Evolutionary conservation across 2,113 vertebrate species (phyloP), one percentile per base, ranked within the genome.

Genomic region (Cheirogaleus medius): DNA sequence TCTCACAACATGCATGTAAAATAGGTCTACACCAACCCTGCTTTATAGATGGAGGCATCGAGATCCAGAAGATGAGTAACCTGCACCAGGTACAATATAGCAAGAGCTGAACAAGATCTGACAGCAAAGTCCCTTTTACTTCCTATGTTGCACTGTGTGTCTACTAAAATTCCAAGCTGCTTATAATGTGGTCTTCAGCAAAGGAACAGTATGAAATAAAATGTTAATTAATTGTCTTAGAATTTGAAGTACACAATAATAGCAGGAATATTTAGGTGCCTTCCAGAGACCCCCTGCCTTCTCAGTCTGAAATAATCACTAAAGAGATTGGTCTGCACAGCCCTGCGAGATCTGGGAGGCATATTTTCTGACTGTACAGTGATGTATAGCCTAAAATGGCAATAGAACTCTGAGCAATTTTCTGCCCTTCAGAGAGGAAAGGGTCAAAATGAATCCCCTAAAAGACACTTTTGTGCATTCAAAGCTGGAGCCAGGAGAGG

Each of bases 91-190:
- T 68, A 27, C 29, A 74, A 44, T 47, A 32, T 21, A 27, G 17
- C n/a, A 80, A 66, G 58, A 83, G 39, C 66, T 69, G 34, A 68
- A 47, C 71, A 47, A 29, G 47, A 39, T 82, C 71, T 91, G 66
- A 77, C 1, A 5, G 42, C 4, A 60, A 78, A 74, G 56, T 15
- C 39, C 25, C 23, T 63, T 54, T 81, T 42, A n/a, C 37, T 52
- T 91, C 49, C 73, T 56, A 14, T 34, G 34, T 23, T 68, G 63
- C 44, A 27, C 54, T 8, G 44, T 21, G 12, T 95, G 18, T 23
- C 71, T 68, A 77, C 21, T 47, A 42, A 97, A 91, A 81, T 88
- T 82, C 64, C 66, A 88, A 81, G 82, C 49, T 77, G 78, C 25
- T 42, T 52, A 4, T 15, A 11, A 76, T n/a, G 29, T 71, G 71